These are phyloP conservation scores for Ochotona princeps DNA, from an alignment of 2,113 vertebrate species.

Conservation along the genomic window DNA sequence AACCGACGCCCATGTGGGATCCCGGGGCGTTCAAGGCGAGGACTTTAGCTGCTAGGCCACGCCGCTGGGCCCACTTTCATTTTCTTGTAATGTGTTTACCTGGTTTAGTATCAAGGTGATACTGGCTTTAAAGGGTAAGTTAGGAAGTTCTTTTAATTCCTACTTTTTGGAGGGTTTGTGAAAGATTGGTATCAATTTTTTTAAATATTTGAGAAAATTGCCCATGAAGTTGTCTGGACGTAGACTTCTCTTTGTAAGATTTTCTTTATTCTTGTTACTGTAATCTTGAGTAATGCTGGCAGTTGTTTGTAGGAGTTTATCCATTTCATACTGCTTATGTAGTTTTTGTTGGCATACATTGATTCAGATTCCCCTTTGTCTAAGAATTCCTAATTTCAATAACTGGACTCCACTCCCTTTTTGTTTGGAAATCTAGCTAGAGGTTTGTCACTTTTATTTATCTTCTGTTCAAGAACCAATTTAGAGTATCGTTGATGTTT, in stretches of 20 bases:
- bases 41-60: no score
- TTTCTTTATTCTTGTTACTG: conserved; percentile 7
- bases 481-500: neutral
- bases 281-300: no score
- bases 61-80: no score
- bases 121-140: neutral
- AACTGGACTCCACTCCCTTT: neutral
- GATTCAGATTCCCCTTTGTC: neutral
- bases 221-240: neutral
- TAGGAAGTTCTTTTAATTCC: neutral
- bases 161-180: neutral
- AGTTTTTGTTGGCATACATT: neutral
- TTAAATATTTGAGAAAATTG: neutral
- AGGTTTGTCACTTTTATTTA: neutral
- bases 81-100: neutral
- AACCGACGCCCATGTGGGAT: no score
- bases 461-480: neutral
- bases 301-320: neutral
- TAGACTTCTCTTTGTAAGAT: neutral
- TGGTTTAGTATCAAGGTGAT: neutral
- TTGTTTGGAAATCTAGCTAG: neutral
- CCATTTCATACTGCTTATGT: neutral
- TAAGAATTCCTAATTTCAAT: neutral
- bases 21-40: no score
- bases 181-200: neutral